These are phyloP conservation scores for Lophotis ruficrista DNA, from an alignment of 2,113 vertebrate species.

Conservation along the genomic window DNA sequence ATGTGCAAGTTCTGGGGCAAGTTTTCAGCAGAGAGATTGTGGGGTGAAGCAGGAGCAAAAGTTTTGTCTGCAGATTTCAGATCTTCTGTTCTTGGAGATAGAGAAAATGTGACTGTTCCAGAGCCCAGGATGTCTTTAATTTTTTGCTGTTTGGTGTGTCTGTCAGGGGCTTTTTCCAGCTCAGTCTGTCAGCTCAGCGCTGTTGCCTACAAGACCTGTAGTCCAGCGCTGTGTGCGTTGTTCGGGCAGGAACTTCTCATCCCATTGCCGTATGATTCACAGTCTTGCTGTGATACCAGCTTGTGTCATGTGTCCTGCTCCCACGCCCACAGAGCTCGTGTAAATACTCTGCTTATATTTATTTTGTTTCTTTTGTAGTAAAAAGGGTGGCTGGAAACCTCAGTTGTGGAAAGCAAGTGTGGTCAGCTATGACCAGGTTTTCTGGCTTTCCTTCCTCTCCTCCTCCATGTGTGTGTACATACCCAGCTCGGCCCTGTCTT, in stretches of 20 bases:
- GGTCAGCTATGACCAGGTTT: conserved; percentile 39
- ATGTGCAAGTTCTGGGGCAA: neutral
- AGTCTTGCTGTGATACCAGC: conserved; percentile 14
- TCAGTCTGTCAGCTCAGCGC: neutral
- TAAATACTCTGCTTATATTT: neutral
- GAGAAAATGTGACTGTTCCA: neutral
- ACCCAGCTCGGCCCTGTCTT: neutral
- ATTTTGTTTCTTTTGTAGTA: conserved; percentile 45
- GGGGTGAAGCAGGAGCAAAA: neutral
- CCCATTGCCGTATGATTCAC: conserved; percentile 29
- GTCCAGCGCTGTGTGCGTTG: neutral
- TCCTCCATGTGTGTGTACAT: neutral
- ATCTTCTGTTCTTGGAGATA: neutral
- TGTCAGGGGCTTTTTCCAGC: neutral
- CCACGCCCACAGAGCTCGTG: conserved; percentile 52
- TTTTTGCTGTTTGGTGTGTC: neutral
- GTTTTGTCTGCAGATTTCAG: neutral
- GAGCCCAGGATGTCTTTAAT: neutral
- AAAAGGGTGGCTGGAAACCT: conserved; percentile 23
- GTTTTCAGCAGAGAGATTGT: neutral
- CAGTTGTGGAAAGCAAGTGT: conserved; percentile 4
- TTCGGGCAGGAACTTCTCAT: conserved; percentile 21
- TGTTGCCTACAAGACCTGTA: neutral
- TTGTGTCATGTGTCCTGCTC: conserved; percentile 50
- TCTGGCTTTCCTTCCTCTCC: conserved; percentile 15